phyloP scores from a whole-genome alignment of 2,113 vertebrate species.

The Sebastes fasciatus region DNA sequence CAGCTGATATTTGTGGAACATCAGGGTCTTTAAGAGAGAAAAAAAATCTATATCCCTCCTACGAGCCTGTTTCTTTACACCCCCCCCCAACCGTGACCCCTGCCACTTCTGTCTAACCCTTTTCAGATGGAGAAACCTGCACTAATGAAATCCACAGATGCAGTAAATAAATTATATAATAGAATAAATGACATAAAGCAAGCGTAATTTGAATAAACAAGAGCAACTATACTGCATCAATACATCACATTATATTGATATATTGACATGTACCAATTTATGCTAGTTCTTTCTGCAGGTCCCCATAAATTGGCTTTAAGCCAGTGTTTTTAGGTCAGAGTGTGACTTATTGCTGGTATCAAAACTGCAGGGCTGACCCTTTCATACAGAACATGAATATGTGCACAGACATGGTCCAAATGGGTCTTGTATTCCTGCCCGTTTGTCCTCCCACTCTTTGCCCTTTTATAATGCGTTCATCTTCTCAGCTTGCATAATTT shows the following conservation, averaged over 20 bases:
- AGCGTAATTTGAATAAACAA: slow-evolving; percentile 10
- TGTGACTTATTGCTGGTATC: slow-evolving; percentile 43
- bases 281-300: slow-evolving; percentile 13
- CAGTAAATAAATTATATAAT: not conserved
- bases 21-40: slow-evolving; percentile 37
- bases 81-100: not conserved
- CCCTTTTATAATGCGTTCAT: slow-evolving; percentile 55
- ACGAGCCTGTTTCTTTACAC: not conserved
- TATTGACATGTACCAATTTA: slow-evolving; percentile 18
- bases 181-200: not conserved
- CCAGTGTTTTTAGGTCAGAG: slow-evolving; percentile 37
- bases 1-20: slow-evolving; percentile 56
- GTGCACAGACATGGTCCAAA: slow-evolving; percentile 45
- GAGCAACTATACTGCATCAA: not conserved
- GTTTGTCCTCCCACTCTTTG: slow-evolving; percentile 63
- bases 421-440: slow-evolving; percentile 34
- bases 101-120: slow-evolving; percentile 5
- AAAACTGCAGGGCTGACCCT: slow-evolving; percentile 55
- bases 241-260: slow-evolving; percentile 7
- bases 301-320: slow-evolving; percentile 34
- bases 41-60: slow-evolving; percentile 43
- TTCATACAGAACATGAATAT: slow-evolving; percentile 54
- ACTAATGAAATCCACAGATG: slow-evolving; percentile 6
- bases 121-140: not conserved
- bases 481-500: slow-evolving; percentile 59